A percentile compares a stretch with the other conserved stretches of the same genome.
Evolutionary conservation across 2,797 vertebrate species (phyloP).

Genomic region (Pteropus rufus): DNA sequence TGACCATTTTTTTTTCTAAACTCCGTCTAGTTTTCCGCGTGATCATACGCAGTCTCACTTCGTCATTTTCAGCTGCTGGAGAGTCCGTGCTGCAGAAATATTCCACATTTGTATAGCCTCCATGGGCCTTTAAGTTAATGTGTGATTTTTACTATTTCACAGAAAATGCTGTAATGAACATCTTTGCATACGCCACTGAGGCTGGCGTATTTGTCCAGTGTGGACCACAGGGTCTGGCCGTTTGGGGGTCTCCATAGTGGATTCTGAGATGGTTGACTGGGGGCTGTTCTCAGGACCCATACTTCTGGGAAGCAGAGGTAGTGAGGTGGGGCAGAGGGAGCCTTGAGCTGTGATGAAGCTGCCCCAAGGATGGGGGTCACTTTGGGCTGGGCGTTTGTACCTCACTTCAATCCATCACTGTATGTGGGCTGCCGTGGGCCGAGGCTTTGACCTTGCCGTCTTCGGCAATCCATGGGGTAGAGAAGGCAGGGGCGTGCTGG

Average conservation of each 20-base stretch:
- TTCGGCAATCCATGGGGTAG: not conserved
- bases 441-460: accelerated
- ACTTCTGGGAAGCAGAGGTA: not conserved
- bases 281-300: not conserved
- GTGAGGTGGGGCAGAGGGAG: no score
- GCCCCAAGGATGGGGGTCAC: not conserved
- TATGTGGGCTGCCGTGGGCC: not conserved
- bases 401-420: not conserved
- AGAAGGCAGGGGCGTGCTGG: accelerated
- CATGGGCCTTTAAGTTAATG: not conserved
- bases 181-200: accelerated
- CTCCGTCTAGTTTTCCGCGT: accelerated
- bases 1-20: no score
- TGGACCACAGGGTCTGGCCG: accelerated
- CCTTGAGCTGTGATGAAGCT: not conserved
- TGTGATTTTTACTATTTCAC: not conserved
- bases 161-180: not conserved
- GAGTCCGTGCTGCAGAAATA: not conserved
- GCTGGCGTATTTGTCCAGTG: accelerated
- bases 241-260: accelerated
- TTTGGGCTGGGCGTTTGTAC: no score
- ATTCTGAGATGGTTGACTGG: no score
- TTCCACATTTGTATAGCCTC: not conserved
- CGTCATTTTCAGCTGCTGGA: not conserved
- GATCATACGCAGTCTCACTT: accelerated